A percentile compares a stretch with the other conserved stretches of the same genome.
phyloP scores from a whole-genome alignment of 2,888 invertebrate genomes.

The Rhabditoides inermis region DNA sequence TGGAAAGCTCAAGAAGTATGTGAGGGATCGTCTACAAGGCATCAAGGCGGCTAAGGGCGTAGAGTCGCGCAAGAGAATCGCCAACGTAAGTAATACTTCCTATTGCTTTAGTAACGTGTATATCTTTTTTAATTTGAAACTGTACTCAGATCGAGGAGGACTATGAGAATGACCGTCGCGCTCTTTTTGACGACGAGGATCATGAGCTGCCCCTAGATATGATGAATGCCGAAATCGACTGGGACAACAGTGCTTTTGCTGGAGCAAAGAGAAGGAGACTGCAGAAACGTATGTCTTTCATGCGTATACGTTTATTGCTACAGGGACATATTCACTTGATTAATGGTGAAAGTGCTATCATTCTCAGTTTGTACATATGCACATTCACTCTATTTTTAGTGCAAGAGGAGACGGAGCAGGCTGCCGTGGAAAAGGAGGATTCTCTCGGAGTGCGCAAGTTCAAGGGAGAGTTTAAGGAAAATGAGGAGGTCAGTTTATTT shows the following conservation, averaged over 20 bases:
- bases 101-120: background rate
- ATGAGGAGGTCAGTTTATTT: too few relatives aligned
- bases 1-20: slow-evolving; percentile 21
- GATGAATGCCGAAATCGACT: slow-evolving; percentile 41
- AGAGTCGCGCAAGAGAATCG: slow-evolving; percentile 16
- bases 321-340: background rate
- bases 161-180: slow-evolving; percentile 28
- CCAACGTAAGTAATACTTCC: slow-evolving; percentile 15
- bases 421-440: background rate
- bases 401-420: slow-evolving; percentile 6
- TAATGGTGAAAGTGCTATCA: background rate
- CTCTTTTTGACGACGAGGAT: slow-evolving; percentile 26
- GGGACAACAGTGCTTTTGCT: slow-evolving; percentile 34
- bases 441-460: slow-evolving; percentile 19
- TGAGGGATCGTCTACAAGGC: slow-evolving; percentile 21
- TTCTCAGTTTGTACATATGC: background rate
- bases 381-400: slow-evolving; percentile 1
- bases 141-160: slow-evolving; percentile 37
- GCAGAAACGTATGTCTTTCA: slow-evolving; percentile 3
- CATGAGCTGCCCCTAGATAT: slow-evolving; percentile 39
- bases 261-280: slow-evolving; percentile 16
- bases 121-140: slow-evolving; percentile 1
- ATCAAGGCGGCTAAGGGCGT: slow-evolving; percentile 23
- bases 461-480: slow-evolving; percentile 23
- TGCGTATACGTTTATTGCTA: too few relatives aligned